These are phyloP conservation scores for Tipula confusa DNA, from an alignment of 2,888 invertebrate species.

Conservation along the genomic window DNA sequence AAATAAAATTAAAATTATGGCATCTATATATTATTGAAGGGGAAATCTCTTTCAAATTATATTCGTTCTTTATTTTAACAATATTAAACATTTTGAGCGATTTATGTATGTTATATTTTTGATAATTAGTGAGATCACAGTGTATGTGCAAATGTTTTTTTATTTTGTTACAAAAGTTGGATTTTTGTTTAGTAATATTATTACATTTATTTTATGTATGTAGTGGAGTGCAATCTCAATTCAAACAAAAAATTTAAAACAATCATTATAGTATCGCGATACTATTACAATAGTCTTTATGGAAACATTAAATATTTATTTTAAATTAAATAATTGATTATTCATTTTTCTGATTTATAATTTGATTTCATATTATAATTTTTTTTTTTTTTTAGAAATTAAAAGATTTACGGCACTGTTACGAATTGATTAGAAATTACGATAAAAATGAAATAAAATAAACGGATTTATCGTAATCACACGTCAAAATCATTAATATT, in stretches of 20 bases:
- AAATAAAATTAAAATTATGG: neutral
- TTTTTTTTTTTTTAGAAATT: no score
- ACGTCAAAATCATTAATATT: neutral
- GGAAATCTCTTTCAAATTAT: neutral
- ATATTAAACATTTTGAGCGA: neutral
- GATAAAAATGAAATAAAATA: neutral
- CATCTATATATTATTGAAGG: neutral
- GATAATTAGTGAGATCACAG: conserved; percentile 16
- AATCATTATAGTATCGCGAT: neutral
- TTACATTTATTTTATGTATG: neutral
- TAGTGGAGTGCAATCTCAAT: neutral
- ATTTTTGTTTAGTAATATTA: neutral
- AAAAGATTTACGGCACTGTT: neutral
- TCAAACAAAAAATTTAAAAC: neutral
- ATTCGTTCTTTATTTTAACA: neutral
- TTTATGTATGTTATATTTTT: neutral
- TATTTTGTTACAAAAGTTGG: neutral
- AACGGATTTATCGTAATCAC: neutral
- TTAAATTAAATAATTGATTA: neutral
- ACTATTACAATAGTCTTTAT: neutral
- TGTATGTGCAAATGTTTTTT: neutral
- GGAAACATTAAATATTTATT: neutral
- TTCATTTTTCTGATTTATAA: neutral
- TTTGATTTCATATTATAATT: neutral
- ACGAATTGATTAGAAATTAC: neutral